Base-by-base conservation (phyloP, 2,113 vertebrate genomes). In the Fulmarus glacialis region DNA sequence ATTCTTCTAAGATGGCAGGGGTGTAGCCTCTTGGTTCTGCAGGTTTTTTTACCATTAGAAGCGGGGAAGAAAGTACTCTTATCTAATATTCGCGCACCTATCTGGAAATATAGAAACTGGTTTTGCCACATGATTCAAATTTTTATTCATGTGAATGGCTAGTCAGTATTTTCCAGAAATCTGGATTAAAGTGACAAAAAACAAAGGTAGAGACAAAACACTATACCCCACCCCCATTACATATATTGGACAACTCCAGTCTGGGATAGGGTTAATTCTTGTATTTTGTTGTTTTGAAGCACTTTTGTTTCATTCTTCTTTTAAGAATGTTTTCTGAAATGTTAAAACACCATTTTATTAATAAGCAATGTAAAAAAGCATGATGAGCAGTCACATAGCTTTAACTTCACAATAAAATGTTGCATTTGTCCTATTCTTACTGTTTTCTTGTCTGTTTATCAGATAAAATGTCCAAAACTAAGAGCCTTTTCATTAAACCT, bases 401-500 rank as follows among this genome's bases (percentile, higher is more conserved):
- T 97, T 95, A 96, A 93, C 93, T 89, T 85, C 84, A 89, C 66
- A 96, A 97, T 97, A 96, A 98, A 97, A 90, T 84, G 42, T 96
- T 95, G 92, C 3, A 1, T 97, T 97, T 95, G 93, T 92, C 67
- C 67, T 84, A 53, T 91, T 94, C 82, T 63, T 58, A 53, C 52
- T 88, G 96, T 93, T 93, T 90, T 85, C 52, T 90, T 74, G 73
- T 89, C 82, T 79, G 53, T 97, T 95, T 95, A 47, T 87, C 89
- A 71, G 74, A 67, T 91, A 56, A 77, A 81, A 74, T 40, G 48
- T 86, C 73, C 63, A 55, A 70, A 82, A 70, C 24, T 12, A 72
- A 87, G 19, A 96, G 56, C 72, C 42, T 96, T 90, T 96, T 89
- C 10, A 18, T 74, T 91, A 90, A 88, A 95, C 66, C 64, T 82